phyloP scores from a whole-genome alignment of 2,797 vertebrate species.

The Natrix natrix region DNA sequence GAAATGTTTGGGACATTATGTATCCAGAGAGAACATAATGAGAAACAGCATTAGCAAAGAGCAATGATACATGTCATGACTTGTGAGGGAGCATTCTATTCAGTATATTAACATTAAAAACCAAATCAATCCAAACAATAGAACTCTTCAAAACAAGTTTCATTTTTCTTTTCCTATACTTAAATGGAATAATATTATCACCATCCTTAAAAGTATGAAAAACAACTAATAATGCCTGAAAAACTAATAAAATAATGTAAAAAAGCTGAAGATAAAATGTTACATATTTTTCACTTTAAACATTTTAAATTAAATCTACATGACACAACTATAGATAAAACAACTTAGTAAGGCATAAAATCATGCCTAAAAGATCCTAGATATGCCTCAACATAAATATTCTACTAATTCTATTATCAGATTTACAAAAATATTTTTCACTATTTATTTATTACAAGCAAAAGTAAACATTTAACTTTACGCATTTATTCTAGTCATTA shows the following conservation, averaged over 20 bases:
- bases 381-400: not conserved
- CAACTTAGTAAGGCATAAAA: not conserved
- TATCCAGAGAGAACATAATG: not conserved
- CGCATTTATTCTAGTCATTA: slow-evolving; percentile 6
- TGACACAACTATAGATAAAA: too few species aligned
- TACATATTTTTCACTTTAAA: not conserved
- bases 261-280: not conserved
- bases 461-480: slow-evolving; percentile 4
- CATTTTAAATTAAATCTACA: not conserved
- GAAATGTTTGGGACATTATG: not conserved
- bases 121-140: not conserved
- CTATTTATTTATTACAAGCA: not conserved
- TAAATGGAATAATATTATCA: not conserved
- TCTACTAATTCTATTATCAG: not conserved
- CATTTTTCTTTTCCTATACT: not conserved
- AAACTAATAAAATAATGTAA: not conserved
- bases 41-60: not conserved
- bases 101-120: not conserved
- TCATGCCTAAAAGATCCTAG: not conserved
- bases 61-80: too few species aligned
- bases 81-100: not conserved
- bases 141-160: not conserved
- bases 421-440: not conserved
- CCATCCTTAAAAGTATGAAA: not conserved
- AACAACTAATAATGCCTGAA: not conserved